A percentile compares a stretch with the other conserved stretches of the same genome.
Conservation (phyloP, 2,797 vertebrate genomes). For the Urocyon cinereoargenteus region DNA sequence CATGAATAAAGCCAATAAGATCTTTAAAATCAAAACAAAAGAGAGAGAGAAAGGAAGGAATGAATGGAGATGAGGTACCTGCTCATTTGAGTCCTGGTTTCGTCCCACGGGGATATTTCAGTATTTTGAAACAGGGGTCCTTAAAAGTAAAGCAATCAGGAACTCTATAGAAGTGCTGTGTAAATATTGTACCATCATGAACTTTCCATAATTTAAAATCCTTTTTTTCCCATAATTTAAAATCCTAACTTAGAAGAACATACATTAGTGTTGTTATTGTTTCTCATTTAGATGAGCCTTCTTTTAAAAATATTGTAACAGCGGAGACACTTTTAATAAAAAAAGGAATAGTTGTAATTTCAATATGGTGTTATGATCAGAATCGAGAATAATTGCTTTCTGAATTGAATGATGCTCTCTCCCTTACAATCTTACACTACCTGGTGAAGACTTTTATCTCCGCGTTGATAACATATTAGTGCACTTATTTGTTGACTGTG, state of each 20-base stretch:
- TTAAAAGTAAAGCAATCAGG: constrained; percentile 29
- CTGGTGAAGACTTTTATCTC: not conserved
- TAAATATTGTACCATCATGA: constrained; percentile 7
- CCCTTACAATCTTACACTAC: not conserved
- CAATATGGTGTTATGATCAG: not conserved
- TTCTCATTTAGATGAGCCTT: constrained; percentile 26
- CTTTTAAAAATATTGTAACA: constrained; percentile 38
- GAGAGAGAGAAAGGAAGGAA: not conserved
- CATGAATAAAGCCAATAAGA: constrained; percentile 13
- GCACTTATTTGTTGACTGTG: not conserved
- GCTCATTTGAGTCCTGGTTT: constrained; percentile 37
- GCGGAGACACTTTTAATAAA: not conserved
- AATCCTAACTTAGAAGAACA: constrained; percentile 27
- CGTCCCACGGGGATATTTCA: constrained; percentile 22
- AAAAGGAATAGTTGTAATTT: not conserved
- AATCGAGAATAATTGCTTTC: constrained; percentile 23
- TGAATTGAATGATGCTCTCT: not conserved
- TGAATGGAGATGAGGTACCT: constrained; percentile 50
- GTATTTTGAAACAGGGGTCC: constrained; percentile 25
- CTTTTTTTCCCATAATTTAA: not conserved
- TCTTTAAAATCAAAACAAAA: not conserved
- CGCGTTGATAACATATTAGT: not conserved
- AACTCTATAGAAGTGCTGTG: constrained; percentile 12
- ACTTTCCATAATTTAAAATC: constrained; percentile 22
- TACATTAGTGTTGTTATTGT: constrained; percentile 1